Base-by-base conservation (phyloP, 2,888 invertebrate genomes). In the Philopedon plagiatum region DNA sequence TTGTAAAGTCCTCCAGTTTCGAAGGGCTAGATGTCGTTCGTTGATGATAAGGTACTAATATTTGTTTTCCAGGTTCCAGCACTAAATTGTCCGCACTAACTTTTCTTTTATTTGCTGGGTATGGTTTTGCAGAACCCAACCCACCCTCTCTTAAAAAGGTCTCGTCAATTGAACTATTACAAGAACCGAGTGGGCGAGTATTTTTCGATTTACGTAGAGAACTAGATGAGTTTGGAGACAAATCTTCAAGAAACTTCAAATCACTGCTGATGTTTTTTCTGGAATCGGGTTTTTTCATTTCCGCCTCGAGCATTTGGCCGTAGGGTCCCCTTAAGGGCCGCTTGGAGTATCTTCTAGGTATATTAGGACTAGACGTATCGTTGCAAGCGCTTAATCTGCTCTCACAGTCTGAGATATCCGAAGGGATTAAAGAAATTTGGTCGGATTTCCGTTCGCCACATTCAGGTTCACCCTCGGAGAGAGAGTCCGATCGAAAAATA, bases 21-120 rank as follows among this genome's bases (percentile, higher is more conserved):
- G 92, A 93, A 32, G 94, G 94, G 77, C 93, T 93, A 7, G 93
- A 94, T 13, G 93, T 93, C 5, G 93, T 93, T 77, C 94, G 86
- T 77, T 93, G 93, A 84, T 94, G 94, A 78, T 87, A 88, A n/a
- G 87, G 85, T 21, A 89, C 86, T 1, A 89, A 87, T 62, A 79
- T 81, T 73, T 78, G 76, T 64, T 80, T 79, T 41, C 76, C 76
- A 60, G 77, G 78, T 58, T 77, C 79, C 29, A 78, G 77, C 56
- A 79, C 78, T 66, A 81, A 78, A 80, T 78, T 82, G 74, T 82
- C 83, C 87, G 88, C 76, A 88, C 87, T 79, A 75, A 83, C 81
- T 83, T 85, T 85, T 66, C 85, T 76, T 77, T 84, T 85, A 60
- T 76, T 76, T 18, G 79, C 69, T 62, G 76, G 75, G 58, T 75